A percentile compares a stretch with the other conserved stretches of the same genome.
Conservation (phyloP, 2,797 vertebrate genomes). For the Denticeps clupeoides region DNA sequence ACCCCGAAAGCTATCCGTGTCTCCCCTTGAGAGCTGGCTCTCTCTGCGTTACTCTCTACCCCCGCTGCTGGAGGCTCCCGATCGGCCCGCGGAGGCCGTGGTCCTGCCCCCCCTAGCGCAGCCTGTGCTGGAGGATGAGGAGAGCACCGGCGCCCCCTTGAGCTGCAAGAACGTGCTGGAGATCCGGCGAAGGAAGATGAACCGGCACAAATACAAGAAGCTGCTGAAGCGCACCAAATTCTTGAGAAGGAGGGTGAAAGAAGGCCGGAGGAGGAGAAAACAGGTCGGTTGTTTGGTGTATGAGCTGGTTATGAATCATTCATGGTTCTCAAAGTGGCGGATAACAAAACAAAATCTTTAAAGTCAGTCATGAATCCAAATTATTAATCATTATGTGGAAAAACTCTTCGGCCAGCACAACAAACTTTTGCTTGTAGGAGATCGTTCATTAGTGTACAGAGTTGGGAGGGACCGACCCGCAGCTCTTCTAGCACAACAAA, state of each 20-base stretch:
- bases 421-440: too few relatives aligned
- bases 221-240: slow-evolving; percentile 76
- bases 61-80: slow-evolving; percentile 34
- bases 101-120: slow-evolving; percentile 42
- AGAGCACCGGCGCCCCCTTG: slow-evolving; percentile 37
- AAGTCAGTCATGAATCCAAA: too few relatives aligned
- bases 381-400: too few relatives aligned
- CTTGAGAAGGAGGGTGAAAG: slow-evolving; percentile 57
- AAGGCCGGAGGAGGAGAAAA: slow-evolving; percentile 62
- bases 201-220: slow-evolving; percentile 84
- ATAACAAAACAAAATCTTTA: too few relatives aligned
- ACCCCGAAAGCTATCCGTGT: slow-evolving; percentile 82
- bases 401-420: too few relatives aligned
- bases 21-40: slow-evolving; percentile 87
- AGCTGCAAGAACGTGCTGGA: slow-evolving; percentile 77
- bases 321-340: too few relatives aligned
- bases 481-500: too few relatives aligned
- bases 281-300: slow-evolving; percentile 64
- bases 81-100: slow-evolving; percentile 40
- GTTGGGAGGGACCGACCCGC: too few relatives aligned
- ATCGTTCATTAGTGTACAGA: too few relatives aligned
- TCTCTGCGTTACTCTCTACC: slow-evolving; percentile 70
- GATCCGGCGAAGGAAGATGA: slow-evolving; percentile 88
- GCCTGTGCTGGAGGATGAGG: slow-evolving; percentile 40
- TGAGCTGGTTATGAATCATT: too few relatives aligned